phyloP scores from a whole-genome alignment of 2,113 vertebrate species.

The Solea senegalensis region DNA sequence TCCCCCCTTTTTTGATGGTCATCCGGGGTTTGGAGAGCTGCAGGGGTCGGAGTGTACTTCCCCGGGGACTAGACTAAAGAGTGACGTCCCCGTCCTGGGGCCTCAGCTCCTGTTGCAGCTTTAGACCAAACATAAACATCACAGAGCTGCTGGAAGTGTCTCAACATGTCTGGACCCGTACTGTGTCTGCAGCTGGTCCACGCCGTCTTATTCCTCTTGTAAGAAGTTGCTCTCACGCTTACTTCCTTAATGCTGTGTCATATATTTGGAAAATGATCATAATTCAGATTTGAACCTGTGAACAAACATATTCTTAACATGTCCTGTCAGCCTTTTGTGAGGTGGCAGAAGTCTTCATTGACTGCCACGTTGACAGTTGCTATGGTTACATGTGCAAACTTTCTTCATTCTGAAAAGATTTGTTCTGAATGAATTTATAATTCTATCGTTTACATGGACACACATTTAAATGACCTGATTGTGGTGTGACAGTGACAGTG shows the following conservation, averaged over 20 bases:
- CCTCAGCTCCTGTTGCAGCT: slow-evolving; percentile 59
- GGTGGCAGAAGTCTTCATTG: no score
- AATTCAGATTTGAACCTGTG: background rate
- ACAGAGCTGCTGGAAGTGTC: slow-evolving; percentile 54
- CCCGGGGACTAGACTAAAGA: slow-evolving; percentile 29
- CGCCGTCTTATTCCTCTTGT: slow-evolving; percentile 26
- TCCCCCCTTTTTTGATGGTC: background rate
- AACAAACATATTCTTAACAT: no score
- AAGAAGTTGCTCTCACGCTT: background rate
- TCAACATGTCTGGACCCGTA: slow-evolving; percentile 36
- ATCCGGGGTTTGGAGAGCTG: background rate
- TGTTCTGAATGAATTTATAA: no score
- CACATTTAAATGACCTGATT: no score
- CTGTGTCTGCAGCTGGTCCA: slow-evolving; percentile 17
- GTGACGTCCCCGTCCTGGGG: slow-evolving; percentile 40
- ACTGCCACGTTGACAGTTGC: no score
- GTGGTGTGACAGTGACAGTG: no score
- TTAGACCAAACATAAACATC: slow-evolving; percentile 76
- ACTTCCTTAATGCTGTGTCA: background rate
- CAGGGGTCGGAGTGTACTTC: slow-evolving; percentile 19
- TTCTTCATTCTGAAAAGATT: no score
- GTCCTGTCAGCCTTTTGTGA: no score
- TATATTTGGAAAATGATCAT: background rate
- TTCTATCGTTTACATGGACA: no score
- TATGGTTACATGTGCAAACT: no score